phyloP scores from a whole-genome alignment of 2,797 vertebrate genomes.

The Parambassis ranga region DNA sequence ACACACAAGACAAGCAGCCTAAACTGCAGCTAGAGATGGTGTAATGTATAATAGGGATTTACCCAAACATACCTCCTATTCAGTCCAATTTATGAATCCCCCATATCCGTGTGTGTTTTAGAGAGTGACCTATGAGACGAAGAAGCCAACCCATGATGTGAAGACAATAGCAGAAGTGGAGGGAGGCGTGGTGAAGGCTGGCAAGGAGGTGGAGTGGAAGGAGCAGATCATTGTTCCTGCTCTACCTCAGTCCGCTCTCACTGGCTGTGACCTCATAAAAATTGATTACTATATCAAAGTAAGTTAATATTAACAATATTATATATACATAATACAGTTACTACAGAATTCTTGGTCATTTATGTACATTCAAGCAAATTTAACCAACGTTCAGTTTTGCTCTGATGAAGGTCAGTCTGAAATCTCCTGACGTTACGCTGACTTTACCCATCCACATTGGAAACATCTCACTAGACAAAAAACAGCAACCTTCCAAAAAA shows the following conservation, averaged over 20 bases:
- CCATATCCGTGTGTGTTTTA: slow-evolving; percentile 51
- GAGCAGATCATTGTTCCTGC: slow-evolving; percentile 94
- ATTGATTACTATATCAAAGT: slow-evolving; percentile 93
- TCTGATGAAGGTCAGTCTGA: slow-evolving; percentile 81
- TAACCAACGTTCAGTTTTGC: rapidly evolving
- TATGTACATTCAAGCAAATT: background rate
- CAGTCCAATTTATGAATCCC: background rate
- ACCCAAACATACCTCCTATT: too few species aligned
- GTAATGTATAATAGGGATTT: too few species aligned
- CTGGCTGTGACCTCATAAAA: slow-evolving; percentile 90
- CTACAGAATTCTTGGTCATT: too few species aligned
- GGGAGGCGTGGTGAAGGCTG: slow-evolving; percentile 86
- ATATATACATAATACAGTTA: too few species aligned
- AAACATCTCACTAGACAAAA: slow-evolving; percentile 86
- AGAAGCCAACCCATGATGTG: slow-evolving; percentile 85
- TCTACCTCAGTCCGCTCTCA: slow-evolving; percentile 89
- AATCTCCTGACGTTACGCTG: slow-evolving; percentile 87
- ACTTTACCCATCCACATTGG: slow-evolving; percentile 91
- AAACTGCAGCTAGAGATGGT: too few species aligned
- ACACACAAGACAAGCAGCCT: too few species aligned
- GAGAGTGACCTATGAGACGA: slow-evolving; percentile 96
- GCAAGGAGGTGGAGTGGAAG: slow-evolving; percentile 88
- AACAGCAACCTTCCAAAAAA: slow-evolving; percentile 60
- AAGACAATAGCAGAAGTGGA: slow-evolving; percentile 88
- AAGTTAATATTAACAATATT: too few species aligned